Evolutionary conservation across 2,888 invertebrate genomes (phyloP), one percentile per base, ranked within the genome.

Genomic region (Chamaedrilus cognettii): DNA sequence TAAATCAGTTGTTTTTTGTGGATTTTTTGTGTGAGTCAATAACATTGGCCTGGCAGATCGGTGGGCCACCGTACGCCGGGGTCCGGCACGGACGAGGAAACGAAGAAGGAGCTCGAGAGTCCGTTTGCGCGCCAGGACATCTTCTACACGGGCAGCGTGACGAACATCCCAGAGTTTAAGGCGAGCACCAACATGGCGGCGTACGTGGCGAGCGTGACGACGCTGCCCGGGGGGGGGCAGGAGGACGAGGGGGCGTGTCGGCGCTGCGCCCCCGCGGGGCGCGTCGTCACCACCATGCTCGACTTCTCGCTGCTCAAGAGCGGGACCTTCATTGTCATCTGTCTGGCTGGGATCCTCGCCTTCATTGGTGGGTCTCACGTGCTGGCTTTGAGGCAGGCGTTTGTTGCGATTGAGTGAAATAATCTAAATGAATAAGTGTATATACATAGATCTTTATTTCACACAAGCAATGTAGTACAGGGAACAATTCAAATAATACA

Each of bases 141-240:
- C 79, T 96, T 96, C 87, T 96, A 96, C 85, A 93, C 94, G 0
- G 95, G 96, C 33, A 96, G 95, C 56, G 92, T 96, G 32, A 88
- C 91, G 72, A 93, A 96, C 85, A 87, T 97, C 77, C 94, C 93
- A 0, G 95, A 96, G 84, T 67, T 58, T 32, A 96, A 91, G 85
- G 93, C 93, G 83, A 93, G 92, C 70, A 93, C 93, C 82, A 92
- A 93, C 80, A 93, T 94, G 0, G 86, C 95, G 57, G 89, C 91
- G 64, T 96, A 95, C 83, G 56, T 34, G n/a, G 92, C 93, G 81
- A 94, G 94, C 58, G 90, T 94, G 55, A 87, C 94, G 58, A 94
- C 93, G 67, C 86, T 94, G 64, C 92, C 94, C 23, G 73, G 49
- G 5, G 23, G 15, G 1, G 42, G 26, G 11, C 23, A 31, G 3